Base-by-base conservation (phyloP, 2,888 invertebrate genomes). In the Leptopilina myrica region DNA sequence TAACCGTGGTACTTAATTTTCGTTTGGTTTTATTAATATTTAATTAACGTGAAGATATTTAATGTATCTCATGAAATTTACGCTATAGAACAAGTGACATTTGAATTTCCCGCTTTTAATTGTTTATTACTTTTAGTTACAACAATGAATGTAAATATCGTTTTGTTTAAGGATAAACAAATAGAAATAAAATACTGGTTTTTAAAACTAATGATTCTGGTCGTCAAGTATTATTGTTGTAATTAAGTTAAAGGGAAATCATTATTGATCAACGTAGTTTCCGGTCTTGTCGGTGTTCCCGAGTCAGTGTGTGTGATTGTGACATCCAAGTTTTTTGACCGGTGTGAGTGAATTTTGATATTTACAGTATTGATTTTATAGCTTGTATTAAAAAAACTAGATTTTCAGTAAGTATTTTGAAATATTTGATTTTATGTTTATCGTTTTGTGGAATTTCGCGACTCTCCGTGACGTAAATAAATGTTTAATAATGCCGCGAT, bases 351-450 rank as follows among this genome's bases (percentile, higher is more conserved):
- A 6, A 49, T 69, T 69, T 69, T 26, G 49, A 49, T 69, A 49
- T 12, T 69, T 69, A 6, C 26, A 20, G 20, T 69, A 69, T 53
- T 53, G 69, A 69, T 69, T 69, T 33, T 33, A 33, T 33, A 4
- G 5, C 5, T 69, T 14, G 14, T 53, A 49, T 6, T 53, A 26
- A 59, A 69, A 69, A 69, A 49, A 69, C 2, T 7, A 26, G 8
- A 69, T 53, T 12, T 26, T 69, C 46, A 7, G 69, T 69, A 69
- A 69, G 53, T 49, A 7, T 14, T 53, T 53, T 15, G 12, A 0
- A 69, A 49, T 26, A 46, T 53, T 53, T 6, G 26, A 14, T 26
- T 33, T 8, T 53, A 26, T 53, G 26, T 14, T 53, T 69, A 53
- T 69, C 7, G 0, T 14, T 46, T 46, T 67, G 8, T 2, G 12